Evolutionary conservation across 2,113 vertebrate species (phyloP).

Genomic region (Lontra canadensis): DNA sequence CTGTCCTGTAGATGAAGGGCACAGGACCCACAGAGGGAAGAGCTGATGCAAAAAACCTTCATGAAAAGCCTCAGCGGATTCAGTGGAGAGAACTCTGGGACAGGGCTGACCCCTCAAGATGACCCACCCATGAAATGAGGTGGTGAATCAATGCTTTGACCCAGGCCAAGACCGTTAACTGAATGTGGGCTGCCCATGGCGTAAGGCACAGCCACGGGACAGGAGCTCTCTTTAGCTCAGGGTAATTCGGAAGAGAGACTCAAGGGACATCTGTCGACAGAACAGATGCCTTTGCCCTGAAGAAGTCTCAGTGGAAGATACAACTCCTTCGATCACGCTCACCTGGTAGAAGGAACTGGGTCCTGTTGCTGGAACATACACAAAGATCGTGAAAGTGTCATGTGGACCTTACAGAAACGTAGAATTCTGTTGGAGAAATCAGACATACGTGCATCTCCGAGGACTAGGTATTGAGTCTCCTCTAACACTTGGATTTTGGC

Average conservation of each 20-base stretch:
- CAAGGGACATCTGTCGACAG: too few species aligned
- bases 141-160: accelerated
- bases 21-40: too few species aligned
- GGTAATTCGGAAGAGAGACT: background rate
- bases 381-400: background rate
- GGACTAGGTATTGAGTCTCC: background rate
- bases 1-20: background rate
- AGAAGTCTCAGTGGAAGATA: background rate
- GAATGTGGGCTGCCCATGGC: background rate
- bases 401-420: background rate
- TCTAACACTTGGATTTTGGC: too few species aligned
- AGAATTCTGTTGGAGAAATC: background rate
- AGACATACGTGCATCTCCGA: background rate
- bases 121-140: background rate
- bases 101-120: background rate
- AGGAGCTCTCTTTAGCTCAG: background rate
- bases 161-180: background rate
- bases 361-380: background rate
- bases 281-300: background rate
- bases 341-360: background rate
- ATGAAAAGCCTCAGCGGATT: background rate
- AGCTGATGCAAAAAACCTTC: background rate
- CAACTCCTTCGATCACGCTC: accelerated
- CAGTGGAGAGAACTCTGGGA: background rate
- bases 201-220: background rate